phyloP scores from a whole-genome alignment of 2,888 invertebrate species.

The Chrysina gloriosa region DNA sequence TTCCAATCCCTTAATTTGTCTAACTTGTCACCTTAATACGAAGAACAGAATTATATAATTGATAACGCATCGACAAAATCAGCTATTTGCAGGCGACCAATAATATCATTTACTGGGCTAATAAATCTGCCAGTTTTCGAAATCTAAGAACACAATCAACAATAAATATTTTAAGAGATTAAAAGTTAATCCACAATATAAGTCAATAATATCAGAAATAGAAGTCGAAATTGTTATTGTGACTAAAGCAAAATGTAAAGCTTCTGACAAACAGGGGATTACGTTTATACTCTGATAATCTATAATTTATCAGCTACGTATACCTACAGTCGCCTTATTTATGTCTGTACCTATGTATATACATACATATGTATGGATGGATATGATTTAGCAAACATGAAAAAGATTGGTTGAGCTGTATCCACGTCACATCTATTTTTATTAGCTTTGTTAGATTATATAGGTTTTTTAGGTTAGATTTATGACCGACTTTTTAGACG shows the following conservation, averaged over 20 bases:
- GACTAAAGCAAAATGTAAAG: constrained; percentile 5
- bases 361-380: too few relatives aligned
- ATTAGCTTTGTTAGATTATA: not conserved
- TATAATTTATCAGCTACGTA: constrained; percentile 10
- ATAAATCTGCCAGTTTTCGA: constrained; percentile 32
- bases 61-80: constrained; percentile 17
- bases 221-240: constrained; percentile 15
- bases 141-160: constrained; percentile 37
- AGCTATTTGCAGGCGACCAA: constrained; percentile 12
- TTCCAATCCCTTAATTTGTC: not conserved
- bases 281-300: constrained; percentile 9
- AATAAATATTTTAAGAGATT: constrained; percentile 36
- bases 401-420: not conserved
- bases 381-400: not conserved
- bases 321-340: not conserved
- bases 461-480: not conserved
- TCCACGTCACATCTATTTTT: not conserved
- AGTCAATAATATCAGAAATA: constrained; percentile 29
- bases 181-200: constrained; percentile 15
- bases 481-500: not conserved
- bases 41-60: constrained; percentile 27
- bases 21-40: constrained; percentile 6
- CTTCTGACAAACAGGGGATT: constrained; percentile 30
- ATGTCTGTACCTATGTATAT: too few relatives aligned
- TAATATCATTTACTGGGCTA: constrained; percentile 19